Evolutionary conservation across 2,888 invertebrate genomes (phyloP).

Genomic region (Oasisia sp.): DNA sequence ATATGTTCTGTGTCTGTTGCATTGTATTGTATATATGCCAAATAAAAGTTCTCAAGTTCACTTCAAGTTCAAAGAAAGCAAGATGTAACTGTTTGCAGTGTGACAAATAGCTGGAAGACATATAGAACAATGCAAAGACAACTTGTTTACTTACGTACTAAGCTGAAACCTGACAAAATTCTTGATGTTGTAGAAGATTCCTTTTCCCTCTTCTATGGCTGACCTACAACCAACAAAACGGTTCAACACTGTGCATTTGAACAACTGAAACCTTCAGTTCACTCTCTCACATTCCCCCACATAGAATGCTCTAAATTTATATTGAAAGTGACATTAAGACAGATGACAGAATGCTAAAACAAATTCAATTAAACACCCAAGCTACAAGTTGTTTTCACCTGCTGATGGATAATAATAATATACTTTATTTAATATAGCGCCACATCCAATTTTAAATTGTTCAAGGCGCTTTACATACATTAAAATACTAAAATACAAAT

Average conservation of each 20-base stretch:
- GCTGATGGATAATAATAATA: not conserved
- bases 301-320: constrained; percentile 97
- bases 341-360: not conserved
- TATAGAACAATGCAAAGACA: not conserved
- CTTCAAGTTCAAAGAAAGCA: too few species aligned
- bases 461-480: too few species aligned
- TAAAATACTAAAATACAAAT: too few species aligned
- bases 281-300: constrained; percentile 71
- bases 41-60: too few species aligned
- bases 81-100: not conserved
- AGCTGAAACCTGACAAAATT: constrained; percentile 99
- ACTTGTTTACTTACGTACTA: constrained; percentile 76
- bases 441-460: too few species aligned
- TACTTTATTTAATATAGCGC: too few species aligned
- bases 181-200: constrained; percentile 98
- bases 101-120: not conserved
- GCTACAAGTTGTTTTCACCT: not conserved
- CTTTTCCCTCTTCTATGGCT: constrained; percentile 99
- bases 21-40: too few species aligned
- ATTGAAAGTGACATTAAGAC: constrained; percentile 71
- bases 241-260: not conserved
- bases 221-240: constrained; percentile 65
- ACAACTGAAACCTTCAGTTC: not conserved
- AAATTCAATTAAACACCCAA: not conserved
- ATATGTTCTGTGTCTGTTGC: too few species aligned